A percentile compares a stretch with the other conserved stretches of the same genome.
Evolutionary conservation across 1,140 invertebrate species (phyloP).

Genomic region (Drosophila tsacasi): DNA sequence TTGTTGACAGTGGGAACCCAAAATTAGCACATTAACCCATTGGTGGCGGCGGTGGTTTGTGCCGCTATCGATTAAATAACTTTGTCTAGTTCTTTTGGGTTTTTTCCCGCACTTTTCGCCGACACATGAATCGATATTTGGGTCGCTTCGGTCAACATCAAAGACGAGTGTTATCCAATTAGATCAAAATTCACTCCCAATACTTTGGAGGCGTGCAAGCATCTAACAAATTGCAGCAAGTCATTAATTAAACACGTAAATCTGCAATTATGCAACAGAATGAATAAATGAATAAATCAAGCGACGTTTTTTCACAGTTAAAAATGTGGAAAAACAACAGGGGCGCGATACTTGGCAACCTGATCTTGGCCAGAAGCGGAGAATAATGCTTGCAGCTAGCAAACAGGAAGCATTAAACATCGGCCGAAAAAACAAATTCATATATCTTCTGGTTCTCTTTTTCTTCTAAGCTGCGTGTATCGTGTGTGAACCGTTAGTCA

Average conservation of each 20-base stretch:
- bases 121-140: conserved; percentile 57
- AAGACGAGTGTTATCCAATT: conserved; percentile 61
- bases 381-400: conserved; percentile 49
- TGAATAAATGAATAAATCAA: conserved; percentile 77
- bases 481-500: conserved; percentile 65
- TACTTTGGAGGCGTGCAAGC: not conserved
- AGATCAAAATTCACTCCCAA: conserved; percentile 33
- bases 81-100: conserved; percentile 16
- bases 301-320: conserved; percentile 73
- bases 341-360: conserved; percentile 19
- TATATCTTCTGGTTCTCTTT: conserved; percentile 1
- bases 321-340: conserved; percentile 70
- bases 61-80: conserved; percentile 76
- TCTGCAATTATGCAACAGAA: conserved; percentile 54
- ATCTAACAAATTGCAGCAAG: conserved; percentile 48
- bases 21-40: conserved; percentile 82
- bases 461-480: conserved; percentile 3
- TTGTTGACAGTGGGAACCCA: conserved; percentile 56
- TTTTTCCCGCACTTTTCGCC: conserved; percentile 21
- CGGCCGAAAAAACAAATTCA: conserved; percentile 38
- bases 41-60: conserved; percentile 39
- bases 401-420: conserved; percentile 76
- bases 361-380: conserved; percentile 62
- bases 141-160: conserved; percentile 47
- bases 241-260: conserved; percentile 59